Conservation (phyloP, 23 tunicate genomes). For the Trididemnum clinides region DNA sequence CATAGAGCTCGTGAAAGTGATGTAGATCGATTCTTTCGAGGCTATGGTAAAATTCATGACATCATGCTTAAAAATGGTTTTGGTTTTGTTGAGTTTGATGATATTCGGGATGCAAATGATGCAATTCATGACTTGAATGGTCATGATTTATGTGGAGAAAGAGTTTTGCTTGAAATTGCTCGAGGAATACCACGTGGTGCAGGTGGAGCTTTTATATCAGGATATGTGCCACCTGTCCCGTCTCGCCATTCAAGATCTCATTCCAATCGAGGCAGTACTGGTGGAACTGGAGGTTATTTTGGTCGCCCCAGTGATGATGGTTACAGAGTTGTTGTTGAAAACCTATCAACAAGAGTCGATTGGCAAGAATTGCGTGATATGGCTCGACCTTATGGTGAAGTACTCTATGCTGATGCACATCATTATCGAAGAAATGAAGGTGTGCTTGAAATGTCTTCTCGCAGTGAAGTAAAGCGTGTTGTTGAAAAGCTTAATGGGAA, state of each 20-base stretch:
- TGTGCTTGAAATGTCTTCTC: slow-evolving; percentile 69
- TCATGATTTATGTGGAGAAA: slow-evolving; percentile 80
- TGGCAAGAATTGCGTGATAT: slow-evolving; percentile 80
- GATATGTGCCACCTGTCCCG: slow-evolving; percentile 71
- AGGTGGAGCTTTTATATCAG: slow-evolving; percentile 85
- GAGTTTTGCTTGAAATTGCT: slow-evolving; percentile 87
- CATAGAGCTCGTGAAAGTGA: slow-evolving; percentile 91
- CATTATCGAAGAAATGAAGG: slow-evolving; percentile 81
- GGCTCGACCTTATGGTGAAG: slow-evolving; percentile 68
- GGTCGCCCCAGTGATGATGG: slow-evolving; percentile 67
- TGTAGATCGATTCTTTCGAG: slow-evolving; percentile 86
- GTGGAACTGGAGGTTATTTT: slow-evolving; percentile 25
- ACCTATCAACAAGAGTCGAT: slow-evolving; percentile 51
- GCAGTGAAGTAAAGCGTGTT: slow-evolving; percentile 63
- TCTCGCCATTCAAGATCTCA: not conserved
- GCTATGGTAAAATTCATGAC: slow-evolving; percentile 81
- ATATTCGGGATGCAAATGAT: slow-evolving; percentile 90
- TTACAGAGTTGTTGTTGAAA: slow-evolving; percentile 55
- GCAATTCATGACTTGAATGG: slow-evolving; percentile 94
- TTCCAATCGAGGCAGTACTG: not conserved
- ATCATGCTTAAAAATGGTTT: slow-evolving; percentile 94
- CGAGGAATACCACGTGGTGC: slow-evolving; percentile 93
- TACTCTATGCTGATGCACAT: slow-evolving; percentile 66
- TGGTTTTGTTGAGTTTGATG: slow-evolving; percentile 94
- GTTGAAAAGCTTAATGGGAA: slow-evolving; percentile 74